Base-by-base conservation (phyloP, 2,888 invertebrate species). In the Hydraecia micacea region DNA sequence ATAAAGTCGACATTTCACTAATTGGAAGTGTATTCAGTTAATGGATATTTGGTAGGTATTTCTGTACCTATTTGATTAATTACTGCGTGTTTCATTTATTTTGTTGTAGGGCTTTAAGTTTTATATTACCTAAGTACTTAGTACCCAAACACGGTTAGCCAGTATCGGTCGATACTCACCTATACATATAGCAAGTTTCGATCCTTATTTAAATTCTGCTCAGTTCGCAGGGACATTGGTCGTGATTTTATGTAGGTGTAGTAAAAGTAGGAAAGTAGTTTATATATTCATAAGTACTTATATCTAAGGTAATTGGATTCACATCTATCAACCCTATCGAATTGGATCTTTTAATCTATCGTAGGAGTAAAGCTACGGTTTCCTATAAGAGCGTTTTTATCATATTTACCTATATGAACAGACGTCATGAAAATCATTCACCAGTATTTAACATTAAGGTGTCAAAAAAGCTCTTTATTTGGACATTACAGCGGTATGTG, bases 231-330 rank as follows among this genome's bases (percentile, higher is more conserved):
- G 28, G 42, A n/a, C 63, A 58, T 25, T 28, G n/a, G 13, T 60
- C 62, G 67, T 84, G 80, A 63, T 49, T 79, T 62, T 60, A 84
- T 62, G 85, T 80, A 63, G 67, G 67, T 68, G 49, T 49, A 49
- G 55, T 77, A 71, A 79, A 81, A 84, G 80, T 80, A 58, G 55
- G 67, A 72, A 72, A 85, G 85, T 79, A 79, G 71, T 80, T 71
- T n/a, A 66, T n/a, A 65, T 49, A 66, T 75, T 55, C 28, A 11
- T 32, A 32, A 49, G 55, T 42, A 36, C 0, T 0, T 42, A 52
- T 76, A 25, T 25, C 9, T 52, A 49, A 42, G 15, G n/a, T n/a
- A 65, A 46, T 55, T 39, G 9, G 8, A 65, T 21, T 49, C n/a
- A 55, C 9, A 39, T 32, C 13, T 75, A 28, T 32, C 28, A 75